Conservation (phyloP, 2,113 vertebrate genomes). For the Oreochromis tanganicae region DNA sequence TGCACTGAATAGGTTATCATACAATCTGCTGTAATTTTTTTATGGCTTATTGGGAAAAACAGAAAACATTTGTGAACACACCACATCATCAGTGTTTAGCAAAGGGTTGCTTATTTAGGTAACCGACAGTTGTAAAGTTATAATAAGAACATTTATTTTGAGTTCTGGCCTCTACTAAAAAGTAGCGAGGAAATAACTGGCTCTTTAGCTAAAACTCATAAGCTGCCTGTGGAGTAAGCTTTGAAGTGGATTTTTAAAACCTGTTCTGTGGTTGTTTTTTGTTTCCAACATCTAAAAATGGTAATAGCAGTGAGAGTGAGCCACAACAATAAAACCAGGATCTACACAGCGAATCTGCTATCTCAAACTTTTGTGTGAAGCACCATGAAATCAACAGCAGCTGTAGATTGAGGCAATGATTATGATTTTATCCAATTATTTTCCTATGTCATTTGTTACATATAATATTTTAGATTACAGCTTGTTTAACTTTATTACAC, state of each 20-base stretch:
- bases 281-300: neutral
- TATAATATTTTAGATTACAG: neutral
- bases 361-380: neutral
- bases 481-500: neutral
- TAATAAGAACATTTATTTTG: neutral
- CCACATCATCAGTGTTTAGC: neutral
- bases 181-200: neutral
- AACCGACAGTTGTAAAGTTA: neutral
- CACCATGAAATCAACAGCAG: neutral
- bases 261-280: neutral
- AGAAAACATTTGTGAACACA: neutral
- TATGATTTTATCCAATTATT: neutral
- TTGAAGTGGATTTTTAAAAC: neutral
- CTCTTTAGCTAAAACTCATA: neutral
- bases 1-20: neutral
- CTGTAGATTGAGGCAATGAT: neutral
- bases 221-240: neutral
- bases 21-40: neutral
- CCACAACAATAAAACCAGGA: rapidly evolving
- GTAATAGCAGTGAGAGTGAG: neutral
- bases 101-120: neutral
- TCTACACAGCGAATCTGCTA: neutral
- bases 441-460: neutral
- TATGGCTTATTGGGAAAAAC: neutral
- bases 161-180: neutral